Base-by-base conservation (phyloP, 2,797 vertebrate genomes). In the Trachurus trachurus region DNA sequence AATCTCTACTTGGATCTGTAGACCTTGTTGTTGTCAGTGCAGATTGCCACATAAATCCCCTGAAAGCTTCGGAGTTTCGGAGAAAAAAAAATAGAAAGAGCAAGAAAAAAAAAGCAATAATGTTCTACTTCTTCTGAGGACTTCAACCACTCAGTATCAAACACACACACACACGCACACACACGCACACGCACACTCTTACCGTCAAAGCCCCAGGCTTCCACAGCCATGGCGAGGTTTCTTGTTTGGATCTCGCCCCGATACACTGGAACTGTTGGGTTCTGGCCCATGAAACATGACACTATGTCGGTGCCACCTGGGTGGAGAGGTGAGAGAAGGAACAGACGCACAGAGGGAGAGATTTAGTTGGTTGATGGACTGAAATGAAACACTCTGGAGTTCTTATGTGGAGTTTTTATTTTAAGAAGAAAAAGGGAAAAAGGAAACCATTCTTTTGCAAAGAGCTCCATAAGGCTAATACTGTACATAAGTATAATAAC, bases 261-360 rank as follows among this genome's bases (percentile, higher is more conserved):
- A 88, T 98, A 95, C 79, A 99, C 97, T 0, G 97, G 98, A 47
- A 99, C 91, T 2, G 95, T 95, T 5, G 95, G 88, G 76, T 99
- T 99, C 89, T 99, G 98, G 66, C 98, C 98, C 97, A 99, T 96
- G 90, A 99, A 99, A 92, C 97, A 99, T 0, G 98, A 98, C 88
- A 99, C 92, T 0, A 99, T 99, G 90, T 99, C 98, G 0, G 98
- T 99, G n/a, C 98, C 98, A 58, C 98, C 98, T 99, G 85, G 3
- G 76, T 3, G 66, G 21, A 80, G 13, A 76, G 31, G 68, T 4
- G 31, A 45, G 19, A 69, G 21, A 73, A 4, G 75, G 75, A 67
- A 66, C 37, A 74, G 47, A 29, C 9, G 59, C 26, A 61, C 9
- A 66, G 17, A n/a, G 40, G 49, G 21, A 74, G 53, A 47, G 29